Conservation (phyloP, 2,888 invertebrate genomes). For the Mongoloraphidia duomilia region DNA sequence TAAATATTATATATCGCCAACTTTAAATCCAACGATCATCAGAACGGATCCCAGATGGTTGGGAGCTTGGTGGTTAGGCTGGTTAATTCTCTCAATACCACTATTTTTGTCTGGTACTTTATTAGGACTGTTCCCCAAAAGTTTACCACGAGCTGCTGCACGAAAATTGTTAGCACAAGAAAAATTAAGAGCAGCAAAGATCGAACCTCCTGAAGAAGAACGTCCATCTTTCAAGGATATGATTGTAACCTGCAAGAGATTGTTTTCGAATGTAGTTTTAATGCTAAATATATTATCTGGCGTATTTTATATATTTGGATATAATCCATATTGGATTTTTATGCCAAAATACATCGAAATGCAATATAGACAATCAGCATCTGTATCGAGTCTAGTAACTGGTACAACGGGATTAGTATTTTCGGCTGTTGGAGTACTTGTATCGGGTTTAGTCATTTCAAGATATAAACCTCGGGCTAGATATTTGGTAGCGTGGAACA, state of each 20-base stretch:
- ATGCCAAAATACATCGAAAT: constrained; percentile 74
- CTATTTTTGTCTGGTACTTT: constrained; percentile 45
- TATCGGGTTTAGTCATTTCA: constrained; percentile 50
- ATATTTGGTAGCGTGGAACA: constrained; percentile 54
- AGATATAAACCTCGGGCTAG: constrained; percentile 50
- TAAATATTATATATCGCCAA: constrained; percentile 49
- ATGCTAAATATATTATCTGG: constrained; percentile 60
- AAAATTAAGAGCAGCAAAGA: constrained; percentile 7
- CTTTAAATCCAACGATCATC: constrained; percentile 45
- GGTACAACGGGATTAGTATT: constrained; percentile 56
- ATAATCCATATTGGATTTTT: constrained; percentile 65
- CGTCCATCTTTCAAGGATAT: constrained; percentile 41
- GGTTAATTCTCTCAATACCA: constrained; percentile 46
- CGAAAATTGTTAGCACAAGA: constrained; percentile 28
- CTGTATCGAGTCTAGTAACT: constrained; percentile 58
- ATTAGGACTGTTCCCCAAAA: constrained; percentile 52
- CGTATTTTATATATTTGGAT: constrained; percentile 56
- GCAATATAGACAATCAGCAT: constrained; percentile 62
- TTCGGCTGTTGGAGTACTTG: constrained; percentile 51
- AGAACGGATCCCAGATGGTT: constrained; percentile 61
- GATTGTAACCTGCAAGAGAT: constrained; percentile 44
- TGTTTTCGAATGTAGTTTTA: constrained; percentile 49
- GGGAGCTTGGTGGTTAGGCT: constrained; percentile 71
- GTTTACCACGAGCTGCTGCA: constrained; percentile 47
- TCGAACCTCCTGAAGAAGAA: constrained; percentile 15